Percentiles rank a stretch among this genome's conserved stretches.
phyloP scores from a whole-genome alignment of 2,888 invertebrate genomes.

The Chirona hameri region DNA sequence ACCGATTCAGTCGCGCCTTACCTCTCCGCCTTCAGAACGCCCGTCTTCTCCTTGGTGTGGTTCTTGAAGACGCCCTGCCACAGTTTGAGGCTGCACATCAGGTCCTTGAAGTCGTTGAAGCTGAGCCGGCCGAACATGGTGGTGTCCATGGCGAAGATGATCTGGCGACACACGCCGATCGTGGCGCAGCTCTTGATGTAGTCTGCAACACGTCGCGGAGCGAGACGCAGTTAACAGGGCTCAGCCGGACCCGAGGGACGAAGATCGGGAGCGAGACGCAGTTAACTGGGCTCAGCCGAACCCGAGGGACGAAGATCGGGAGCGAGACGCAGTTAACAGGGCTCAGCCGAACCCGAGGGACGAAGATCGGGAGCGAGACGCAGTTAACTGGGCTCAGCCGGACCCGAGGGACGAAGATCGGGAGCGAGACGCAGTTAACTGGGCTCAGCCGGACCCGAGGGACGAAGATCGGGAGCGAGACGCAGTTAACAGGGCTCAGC shows the following conservation, averaged over 20 bases:
- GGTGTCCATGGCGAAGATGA: conserved; percentile 81
- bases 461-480: not conserved
- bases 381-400: not conserved
- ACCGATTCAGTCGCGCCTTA: not conserved
- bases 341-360: not conserved
- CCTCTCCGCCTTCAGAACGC: conserved; percentile 80
- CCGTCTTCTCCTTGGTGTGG: conserved; percentile 85
- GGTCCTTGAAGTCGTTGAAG: conserved; percentile 80
- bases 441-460: not conserved
- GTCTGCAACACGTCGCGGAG: conserved; percentile 53
- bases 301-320: not conserved
- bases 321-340: no score
- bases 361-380: not conserved
- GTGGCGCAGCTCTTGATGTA: conserved; percentile 92
- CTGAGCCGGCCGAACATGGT: conserved; percentile 75
- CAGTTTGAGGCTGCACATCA: conserved; percentile 84
- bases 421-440: no score
- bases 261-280: not conserved
- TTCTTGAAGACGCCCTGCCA: conserved; percentile 89
- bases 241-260: no score
- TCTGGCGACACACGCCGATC: conserved; percentile 85
- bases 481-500: no score
- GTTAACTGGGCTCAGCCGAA: not conserved
- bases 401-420: not conserved
- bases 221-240: no score